Base-by-base conservation (phyloP, 2,113 vertebrate genomes). In the Talpa occidentalis region DNA sequence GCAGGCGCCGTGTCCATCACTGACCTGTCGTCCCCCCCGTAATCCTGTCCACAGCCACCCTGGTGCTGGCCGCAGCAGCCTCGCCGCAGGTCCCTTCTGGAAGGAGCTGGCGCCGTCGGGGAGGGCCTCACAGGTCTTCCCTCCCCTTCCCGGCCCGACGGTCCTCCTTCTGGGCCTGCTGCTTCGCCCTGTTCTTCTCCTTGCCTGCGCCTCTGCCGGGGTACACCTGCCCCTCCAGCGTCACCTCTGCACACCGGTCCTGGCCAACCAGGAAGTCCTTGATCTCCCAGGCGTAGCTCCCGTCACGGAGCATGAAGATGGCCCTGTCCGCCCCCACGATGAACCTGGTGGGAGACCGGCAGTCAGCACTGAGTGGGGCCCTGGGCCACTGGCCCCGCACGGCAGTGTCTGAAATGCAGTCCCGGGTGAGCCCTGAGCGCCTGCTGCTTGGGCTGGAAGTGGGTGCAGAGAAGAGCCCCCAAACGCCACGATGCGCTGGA, bases 241-340 rank as follows among this genome's bases (percentile, higher is more conserved):
- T 99, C 30, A 99, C 99, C 4, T 99, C 99, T 0, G 97, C 96
- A 84, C 99, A 99, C 95, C 99, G 98, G 10, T 99, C 99, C 92
- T 99, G 99, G 35, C 95, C 95, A 70, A 99, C 88, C 60, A 99
- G 97, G 74, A 99, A 99, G 98, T 99, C 99, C 97, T 99, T 99
- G 96, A 99, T 98, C 98, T 99, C 99, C 99, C 99, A 99, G 32
- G 99, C 99, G 0, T 99, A 98, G 79, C 99, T 98, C 1, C 99
- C 99, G 3, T 99, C 99, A 1, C 99, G 98, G 4, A 99, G 98
- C 99, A 99, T 99, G 94, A 99, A 99, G 98, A 99, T 99, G 69
- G 98, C 99, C 1, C 99, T 98, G 97, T 99, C 99, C 21, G 99
- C 98, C 35, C 99, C 99, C 92, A 99, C 99, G n/a, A 99, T 99